phyloP scores from a whole-genome alignment of 2,888 invertebrate genomes.

The Athrips mouffetella region DNA sequence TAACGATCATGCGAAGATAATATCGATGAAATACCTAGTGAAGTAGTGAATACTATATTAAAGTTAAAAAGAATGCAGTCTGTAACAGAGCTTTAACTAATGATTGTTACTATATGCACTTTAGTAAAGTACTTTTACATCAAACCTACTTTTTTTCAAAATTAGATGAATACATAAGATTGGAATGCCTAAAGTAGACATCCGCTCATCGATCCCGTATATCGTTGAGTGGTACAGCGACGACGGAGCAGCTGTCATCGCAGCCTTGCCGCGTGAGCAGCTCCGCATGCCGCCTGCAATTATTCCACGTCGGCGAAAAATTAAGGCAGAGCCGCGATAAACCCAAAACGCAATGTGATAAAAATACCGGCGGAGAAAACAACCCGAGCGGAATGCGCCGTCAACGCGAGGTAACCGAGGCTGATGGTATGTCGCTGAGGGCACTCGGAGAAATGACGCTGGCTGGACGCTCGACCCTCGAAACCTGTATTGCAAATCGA shows the following conservation, averaged over 20 bases:
- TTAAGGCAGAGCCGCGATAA: constrained; percentile 64
- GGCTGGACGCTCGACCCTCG: constrained; percentile 32
- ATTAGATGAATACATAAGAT: too few relatives aligned
- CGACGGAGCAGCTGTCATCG: constrained; percentile 53
- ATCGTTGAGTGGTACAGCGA: constrained; percentile 46
- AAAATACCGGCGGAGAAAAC: constrained; percentile 50
- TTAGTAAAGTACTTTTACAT: too few relatives aligned
- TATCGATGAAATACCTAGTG: constrained; percentile 3
- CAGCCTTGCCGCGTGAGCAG: constrained; percentile 54
- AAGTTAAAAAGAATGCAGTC: too few relatives aligned
- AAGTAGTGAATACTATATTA: background rate
- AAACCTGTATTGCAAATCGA: constrained; percentile 68
- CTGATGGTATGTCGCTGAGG: constrained; percentile 51
- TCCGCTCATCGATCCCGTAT: constrained; percentile 28
- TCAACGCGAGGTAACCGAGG: constrained; percentile 41
- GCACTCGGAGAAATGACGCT: constrained; percentile 51
- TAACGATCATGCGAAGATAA: constrained; percentile 10
- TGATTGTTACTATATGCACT: too few relatives aligned
- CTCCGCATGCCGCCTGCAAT: constrained; percentile 55
- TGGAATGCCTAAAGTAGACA: too few relatives aligned
- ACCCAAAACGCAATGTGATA: constrained; percentile 51
- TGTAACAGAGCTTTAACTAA: too few relatives aligned
- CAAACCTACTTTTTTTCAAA: too few relatives aligned
- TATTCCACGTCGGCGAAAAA: constrained; percentile 68
- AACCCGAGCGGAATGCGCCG: constrained; percentile 57